Percentiles rank a stretch among this genome's conserved stretches.
Evolutionary conservation across 2,797 vertebrate species (phyloP).

Genomic region (Cryptoblepharus egeriae): DNA sequence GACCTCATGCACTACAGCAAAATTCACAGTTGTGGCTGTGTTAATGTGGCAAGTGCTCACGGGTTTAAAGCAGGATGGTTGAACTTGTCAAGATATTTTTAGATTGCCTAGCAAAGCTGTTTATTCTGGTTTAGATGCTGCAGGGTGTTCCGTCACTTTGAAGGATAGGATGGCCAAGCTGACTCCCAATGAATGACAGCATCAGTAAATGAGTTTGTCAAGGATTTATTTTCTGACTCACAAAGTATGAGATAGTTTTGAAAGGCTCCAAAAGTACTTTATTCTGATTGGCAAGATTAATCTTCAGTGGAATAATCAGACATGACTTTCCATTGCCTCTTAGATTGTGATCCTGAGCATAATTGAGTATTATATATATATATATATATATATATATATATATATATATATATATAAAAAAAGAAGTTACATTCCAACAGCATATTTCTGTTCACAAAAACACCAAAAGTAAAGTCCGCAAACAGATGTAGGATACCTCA

Average conservation of each 20-base stretch:
- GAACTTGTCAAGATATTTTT: slow-evolving; percentile 66
- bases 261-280: slow-evolving; percentile 61
- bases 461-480: no score
- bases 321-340: slow-evolving; percentile 54
- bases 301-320: slow-evolving; percentile 62
- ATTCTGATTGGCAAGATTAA: slow-evolving; percentile 59
- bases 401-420: no score
- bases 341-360: slow-evolving; percentile 24
- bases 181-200: slow-evolving; percentile 68
- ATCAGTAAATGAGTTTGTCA: slow-evolving; percentile 69
- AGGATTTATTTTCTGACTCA: slow-evolving; percentile 33
- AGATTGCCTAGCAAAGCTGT: slow-evolving; percentile 38
- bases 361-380: no score
- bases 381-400: no score
- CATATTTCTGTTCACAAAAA: no score
- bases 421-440: no score
- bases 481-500: no score
- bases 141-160: slow-evolving; percentile 59
- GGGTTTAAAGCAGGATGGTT: slow-evolving; percentile 54
- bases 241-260: slow-evolving; percentile 43
- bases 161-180: slow-evolving; percentile 61
- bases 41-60: not conserved
- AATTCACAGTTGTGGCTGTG: not conserved
- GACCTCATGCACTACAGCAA: slow-evolving; percentile 6
- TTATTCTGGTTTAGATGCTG: slow-evolving; percentile 60